phyloP scores from a whole-genome alignment of 2,888 invertebrate genomes.

The Macropis europaea region DNA sequence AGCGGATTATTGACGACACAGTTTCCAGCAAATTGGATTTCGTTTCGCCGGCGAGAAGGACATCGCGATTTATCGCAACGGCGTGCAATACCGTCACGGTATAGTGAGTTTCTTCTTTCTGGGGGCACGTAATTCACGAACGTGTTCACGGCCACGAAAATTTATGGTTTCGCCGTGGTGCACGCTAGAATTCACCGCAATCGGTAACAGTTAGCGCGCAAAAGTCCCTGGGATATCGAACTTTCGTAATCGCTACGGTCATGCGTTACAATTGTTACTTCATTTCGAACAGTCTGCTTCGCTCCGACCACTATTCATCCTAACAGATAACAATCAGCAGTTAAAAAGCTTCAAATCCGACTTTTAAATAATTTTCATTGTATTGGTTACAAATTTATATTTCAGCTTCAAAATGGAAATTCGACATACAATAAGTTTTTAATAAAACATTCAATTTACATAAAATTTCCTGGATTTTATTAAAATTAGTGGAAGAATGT shows the following conservation, averaged over 20 bases:
- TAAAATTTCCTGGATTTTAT: too few species aligned
- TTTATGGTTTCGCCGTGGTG: conserved; percentile 53
- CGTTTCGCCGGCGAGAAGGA: conserved; percentile 29
- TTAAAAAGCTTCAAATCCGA: background rate
- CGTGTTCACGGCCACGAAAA: conserved; percentile 51
- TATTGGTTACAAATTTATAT: too few species aligned
- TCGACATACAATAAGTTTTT: too few species aligned
- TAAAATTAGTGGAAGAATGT: too few species aligned
- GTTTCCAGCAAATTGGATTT: conserved; percentile 10
- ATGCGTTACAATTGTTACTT: conserved; percentile 40
- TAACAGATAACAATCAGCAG: background rate
- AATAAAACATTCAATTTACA: too few species aligned
- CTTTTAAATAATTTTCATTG: conserved; percentile 1
- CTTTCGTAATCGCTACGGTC: conserved; percentile 41
- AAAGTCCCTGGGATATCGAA: conserved; percentile 53
- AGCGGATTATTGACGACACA: conserved; percentile 8
- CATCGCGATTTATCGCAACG: conserved; percentile 56
- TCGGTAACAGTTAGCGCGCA: conserved; percentile 52
- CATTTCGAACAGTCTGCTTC: conserved; percentile 26
- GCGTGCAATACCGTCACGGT: conserved; percentile 48
- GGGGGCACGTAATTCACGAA: conserved; percentile 58
- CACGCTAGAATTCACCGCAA: conserved; percentile 53
- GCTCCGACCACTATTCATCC: conserved; percentile 11
- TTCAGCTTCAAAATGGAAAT: too few species aligned
- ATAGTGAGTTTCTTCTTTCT: conserved; percentile 54